Percentiles rank a stretch among this genome's conserved stretches.
Evolutionary conservation across 64 coral and sea anemone genomes (phyloP).

Genomic region (Porites australiensis): DNA sequence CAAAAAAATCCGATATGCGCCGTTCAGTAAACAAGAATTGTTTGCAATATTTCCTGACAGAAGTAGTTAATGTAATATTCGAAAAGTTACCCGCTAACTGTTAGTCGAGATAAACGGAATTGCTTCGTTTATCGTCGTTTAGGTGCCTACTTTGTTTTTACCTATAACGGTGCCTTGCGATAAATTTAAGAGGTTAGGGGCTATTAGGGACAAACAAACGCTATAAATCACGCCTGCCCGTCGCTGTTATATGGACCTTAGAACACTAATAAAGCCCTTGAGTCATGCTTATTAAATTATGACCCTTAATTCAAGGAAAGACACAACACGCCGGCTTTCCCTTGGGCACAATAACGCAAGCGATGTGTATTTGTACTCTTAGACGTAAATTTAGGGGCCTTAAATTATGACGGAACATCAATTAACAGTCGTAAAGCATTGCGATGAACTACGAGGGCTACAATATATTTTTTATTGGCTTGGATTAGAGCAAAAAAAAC

Average conservation of each 20-base stretch:
- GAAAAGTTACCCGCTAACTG: neutral
- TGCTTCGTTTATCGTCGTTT: neutral
- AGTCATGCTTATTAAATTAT: conserved; percentile 54
- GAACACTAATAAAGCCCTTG: conserved; percentile 37
- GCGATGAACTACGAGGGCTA: neutral
- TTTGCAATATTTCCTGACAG: no score
- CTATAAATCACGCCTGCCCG: conserved; percentile 13
- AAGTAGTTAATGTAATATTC: no score
- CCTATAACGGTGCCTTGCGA: neutral
- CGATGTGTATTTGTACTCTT: conserved; percentile 1
- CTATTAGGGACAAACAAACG: conserved; percentile 33
- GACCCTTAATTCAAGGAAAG: conserved; percentile 30
- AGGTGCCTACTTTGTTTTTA: conserved; percentile 1
- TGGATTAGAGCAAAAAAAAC: no score
- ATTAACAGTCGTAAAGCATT: neutral
- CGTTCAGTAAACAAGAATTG: no score
- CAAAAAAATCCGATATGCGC: no score
- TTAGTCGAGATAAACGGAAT: neutral
- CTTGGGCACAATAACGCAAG: conserved; percentile 6
- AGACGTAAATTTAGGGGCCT: neutral
- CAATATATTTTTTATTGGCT: no score
- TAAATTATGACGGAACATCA: neutral
- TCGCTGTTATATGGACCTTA: conserved; percentile 9
- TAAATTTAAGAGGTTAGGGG: conserved; percentile 20
- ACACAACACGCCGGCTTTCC: neutral